These are phyloP conservation scores for Leptinotarsa rubiginosa DNA, from an alignment of 2,888 invertebrate species.

Conservation along the genomic window DNA sequence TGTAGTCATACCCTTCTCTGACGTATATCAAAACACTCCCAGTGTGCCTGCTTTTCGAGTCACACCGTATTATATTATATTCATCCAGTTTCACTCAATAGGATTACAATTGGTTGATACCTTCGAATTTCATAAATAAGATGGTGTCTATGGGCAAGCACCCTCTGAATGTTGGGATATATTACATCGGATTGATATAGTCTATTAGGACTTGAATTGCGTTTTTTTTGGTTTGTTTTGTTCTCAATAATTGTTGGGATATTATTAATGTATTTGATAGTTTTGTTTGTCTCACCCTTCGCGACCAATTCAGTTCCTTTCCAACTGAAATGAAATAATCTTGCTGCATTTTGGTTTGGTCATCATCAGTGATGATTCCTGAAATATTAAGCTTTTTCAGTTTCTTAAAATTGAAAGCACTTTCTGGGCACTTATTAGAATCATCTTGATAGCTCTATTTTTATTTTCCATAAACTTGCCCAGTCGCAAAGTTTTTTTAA, in stretches of 20 bases:
- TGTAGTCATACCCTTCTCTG: neutral
- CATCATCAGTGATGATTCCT: constrained; percentile 17
- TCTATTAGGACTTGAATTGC: neutral
- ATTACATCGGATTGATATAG: neutral
- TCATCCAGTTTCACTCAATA: too few species aligned
- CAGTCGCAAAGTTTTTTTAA: constrained; percentile 11
- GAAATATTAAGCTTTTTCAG: constrained; percentile 8
- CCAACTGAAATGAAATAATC: constrained; percentile 9
- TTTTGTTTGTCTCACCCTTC: neutral
- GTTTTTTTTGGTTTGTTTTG: neutral
- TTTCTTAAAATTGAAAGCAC: constrained; percentile 9
- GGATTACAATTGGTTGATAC: constrained; percentile 9
- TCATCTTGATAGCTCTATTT: constrained; percentile 1
- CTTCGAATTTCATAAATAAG: constrained; percentile 6
- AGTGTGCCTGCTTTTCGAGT: constrained; percentile 12
- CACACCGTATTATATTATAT: too few species aligned
- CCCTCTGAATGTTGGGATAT: neutral
- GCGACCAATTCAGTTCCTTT: neutral
- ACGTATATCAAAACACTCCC: constrained; percentile 13
- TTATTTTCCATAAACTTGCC: constrained; percentile 18
- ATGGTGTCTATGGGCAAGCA: constrained; percentile 1
- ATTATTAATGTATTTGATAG: too few species aligned
- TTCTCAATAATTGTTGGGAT: too few species aligned
- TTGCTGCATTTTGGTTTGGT: constrained; percentile 19
- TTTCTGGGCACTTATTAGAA: neutral